These are phyloP conservation scores for Brachypodius melanocephalos DNA, from an alignment of 2,113 vertebrate species.

Conservation along the genomic window DNA sequence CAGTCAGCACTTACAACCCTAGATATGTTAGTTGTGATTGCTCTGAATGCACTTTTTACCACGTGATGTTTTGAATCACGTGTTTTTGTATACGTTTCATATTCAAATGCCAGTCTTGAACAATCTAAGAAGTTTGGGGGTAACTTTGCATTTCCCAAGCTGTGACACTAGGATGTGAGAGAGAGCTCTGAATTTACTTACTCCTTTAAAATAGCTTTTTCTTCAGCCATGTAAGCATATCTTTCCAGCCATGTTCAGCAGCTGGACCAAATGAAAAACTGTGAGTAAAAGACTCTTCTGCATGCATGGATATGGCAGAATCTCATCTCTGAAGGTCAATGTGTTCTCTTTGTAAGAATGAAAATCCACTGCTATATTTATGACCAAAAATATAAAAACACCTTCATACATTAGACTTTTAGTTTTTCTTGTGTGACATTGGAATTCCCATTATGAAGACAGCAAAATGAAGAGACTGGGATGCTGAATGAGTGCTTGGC, in stretches of 20 bases:
- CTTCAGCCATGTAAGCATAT: not conserved
- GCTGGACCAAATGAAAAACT: not conserved
- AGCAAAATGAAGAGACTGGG: not conserved
- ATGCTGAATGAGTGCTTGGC: not conserved
- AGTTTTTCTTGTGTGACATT: not conserved
- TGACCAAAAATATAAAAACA: not conserved
- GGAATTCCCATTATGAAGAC: not conserved
- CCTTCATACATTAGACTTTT: not conserved
- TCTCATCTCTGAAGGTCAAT: not conserved
- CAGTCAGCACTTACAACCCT: not conserved
- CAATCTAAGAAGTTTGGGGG: not conserved
- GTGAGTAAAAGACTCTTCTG: not conserved
- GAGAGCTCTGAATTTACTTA: not conserved
- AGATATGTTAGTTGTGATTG: not conserved
- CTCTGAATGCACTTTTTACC: not conserved
- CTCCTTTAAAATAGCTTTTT: not conserved
- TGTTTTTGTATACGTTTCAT: not conserved
- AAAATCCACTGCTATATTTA: not conserved
- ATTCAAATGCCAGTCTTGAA: not conserved
- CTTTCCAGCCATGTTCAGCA: not conserved
- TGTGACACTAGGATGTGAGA: not conserved
- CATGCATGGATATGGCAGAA: not conserved
- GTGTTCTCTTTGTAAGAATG: not conserved
- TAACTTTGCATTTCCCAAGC: not conserved
- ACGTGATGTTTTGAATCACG: not conserved